phyloP scores from a whole-genome alignment of 1,140 invertebrate species.

The Saccostrea echinata region DNA sequence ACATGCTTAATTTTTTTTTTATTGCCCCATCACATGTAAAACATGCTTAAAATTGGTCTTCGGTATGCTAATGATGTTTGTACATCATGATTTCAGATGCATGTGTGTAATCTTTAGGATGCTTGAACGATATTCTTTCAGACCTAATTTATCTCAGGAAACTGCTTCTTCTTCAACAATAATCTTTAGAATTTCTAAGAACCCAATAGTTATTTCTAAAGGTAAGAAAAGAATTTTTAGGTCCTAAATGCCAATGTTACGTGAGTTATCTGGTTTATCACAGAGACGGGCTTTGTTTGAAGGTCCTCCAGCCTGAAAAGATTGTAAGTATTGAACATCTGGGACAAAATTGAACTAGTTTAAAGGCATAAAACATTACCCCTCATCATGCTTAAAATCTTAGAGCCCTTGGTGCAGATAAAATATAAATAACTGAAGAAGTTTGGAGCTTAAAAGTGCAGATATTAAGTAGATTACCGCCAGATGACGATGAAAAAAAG shows the following conservation, averaged over 20 bases:
- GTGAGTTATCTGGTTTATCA: not conserved
- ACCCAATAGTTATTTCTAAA: not conserved
- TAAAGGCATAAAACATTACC: not conserved
- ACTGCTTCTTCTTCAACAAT: not conserved
- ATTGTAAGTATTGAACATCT: not conserved
- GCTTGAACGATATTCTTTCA: not conserved
- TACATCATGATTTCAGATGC: not conserved
- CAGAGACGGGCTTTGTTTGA: not conserved
- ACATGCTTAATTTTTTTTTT: not conserved
- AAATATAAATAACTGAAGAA: slow-evolving; percentile 14
- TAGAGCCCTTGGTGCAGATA: not conserved
- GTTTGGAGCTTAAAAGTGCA: not conserved
- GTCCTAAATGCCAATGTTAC: not conserved
- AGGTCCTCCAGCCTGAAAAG: not conserved
- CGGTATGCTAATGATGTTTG: not conserved
- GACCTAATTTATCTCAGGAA: not conserved
- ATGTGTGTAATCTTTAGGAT: not conserved
- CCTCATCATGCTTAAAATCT: not conserved
- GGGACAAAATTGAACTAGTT: not conserved
- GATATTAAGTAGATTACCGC: not conserved
- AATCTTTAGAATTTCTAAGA: not conserved
- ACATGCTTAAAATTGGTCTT: not conserved
- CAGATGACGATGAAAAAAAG: not conserved
- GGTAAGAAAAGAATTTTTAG: not conserved
- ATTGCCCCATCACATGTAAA: too few species aligned